Evolutionary conservation across 2,888 invertebrate species (phyloP).

Genomic region (Lycocerus yunnanus): DNA sequence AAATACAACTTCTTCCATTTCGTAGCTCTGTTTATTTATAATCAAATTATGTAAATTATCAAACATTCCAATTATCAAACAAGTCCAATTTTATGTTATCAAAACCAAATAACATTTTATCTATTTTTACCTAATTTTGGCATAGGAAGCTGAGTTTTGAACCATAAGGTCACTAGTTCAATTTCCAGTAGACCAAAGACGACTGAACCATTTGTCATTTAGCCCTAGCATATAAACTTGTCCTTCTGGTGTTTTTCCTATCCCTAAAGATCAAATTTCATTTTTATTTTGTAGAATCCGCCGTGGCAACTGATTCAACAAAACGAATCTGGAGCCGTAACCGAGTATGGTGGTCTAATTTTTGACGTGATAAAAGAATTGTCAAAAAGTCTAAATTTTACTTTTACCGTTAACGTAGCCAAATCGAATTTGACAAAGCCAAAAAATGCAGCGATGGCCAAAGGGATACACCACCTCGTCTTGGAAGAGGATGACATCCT

Average conservation of each 20-base stretch:
- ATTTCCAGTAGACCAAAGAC: no score
- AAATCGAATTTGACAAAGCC: constrained; percentile 28
- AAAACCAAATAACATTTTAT: no score
- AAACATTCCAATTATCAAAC: no score
- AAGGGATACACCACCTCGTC: constrained; percentile 31
- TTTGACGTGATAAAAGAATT: constrained; percentile 81
- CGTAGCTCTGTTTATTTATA: neutral
- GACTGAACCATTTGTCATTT: no score
- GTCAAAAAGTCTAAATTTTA: constrained; percentile 79
- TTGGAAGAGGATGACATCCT: constrained; percentile 36
- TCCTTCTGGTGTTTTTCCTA: no score
- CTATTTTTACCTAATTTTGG: no score
- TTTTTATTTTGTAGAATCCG: constrained; percentile 69
- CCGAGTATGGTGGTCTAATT: constrained; percentile 70
- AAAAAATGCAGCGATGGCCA: neutral
- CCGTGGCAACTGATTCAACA: constrained; percentile 80
- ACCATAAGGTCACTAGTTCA: no score
- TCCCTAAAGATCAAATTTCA: neutral
- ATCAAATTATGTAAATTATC: no score
- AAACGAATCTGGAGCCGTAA: constrained; percentile 63
- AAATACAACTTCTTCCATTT: neutral
- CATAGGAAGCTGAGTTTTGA: no score
- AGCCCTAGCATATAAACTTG: no score
- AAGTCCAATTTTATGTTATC: no score
- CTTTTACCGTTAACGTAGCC: constrained; percentile 59